Evolutionary conservation across 2,113 vertebrate species (phyloP).

Genomic region (Tachysurus fulvidraco): DNA sequence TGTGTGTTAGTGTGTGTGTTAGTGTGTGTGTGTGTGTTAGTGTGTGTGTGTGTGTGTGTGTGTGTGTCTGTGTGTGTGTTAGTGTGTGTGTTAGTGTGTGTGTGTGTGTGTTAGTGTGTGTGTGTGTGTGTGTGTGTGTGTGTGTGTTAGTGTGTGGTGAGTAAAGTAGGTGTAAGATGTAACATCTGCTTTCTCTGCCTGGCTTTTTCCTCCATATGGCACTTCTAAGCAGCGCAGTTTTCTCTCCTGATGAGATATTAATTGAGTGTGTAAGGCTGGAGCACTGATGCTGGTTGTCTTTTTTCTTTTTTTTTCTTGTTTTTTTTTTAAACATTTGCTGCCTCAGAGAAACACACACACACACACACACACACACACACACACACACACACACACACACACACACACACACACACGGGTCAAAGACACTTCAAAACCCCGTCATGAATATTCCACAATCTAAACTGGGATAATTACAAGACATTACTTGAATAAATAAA

Average conservation of each 20-base stretch:
- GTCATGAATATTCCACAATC: not conserved
- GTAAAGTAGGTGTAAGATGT: not conserved
- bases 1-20: not conserved
- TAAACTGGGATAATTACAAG: not conserved
- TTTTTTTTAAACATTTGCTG: not conserved
- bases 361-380: too few species aligned
- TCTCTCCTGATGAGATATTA: slow-evolving; percentile 39
- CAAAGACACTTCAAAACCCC: not conserved
- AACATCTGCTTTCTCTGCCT: slow-evolving; percentile 24
- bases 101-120: not conserved
- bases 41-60: not conserved
- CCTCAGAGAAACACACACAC: not conserved
- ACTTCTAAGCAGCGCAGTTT: slow-evolving; percentile 26
- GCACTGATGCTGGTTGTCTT: not conserved
- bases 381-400: not conserved
- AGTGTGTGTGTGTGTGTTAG: not conserved
- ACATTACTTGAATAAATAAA: not conserved
- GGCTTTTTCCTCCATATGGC: slow-evolving; percentile 13
- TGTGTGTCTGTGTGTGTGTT: not conserved
- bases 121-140: not conserved
- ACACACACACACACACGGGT: not conserved
- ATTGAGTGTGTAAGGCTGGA: slow-evolving; percentile 23
- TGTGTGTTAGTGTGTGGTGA: not conserved
- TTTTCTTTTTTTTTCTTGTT: not conserved
- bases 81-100: not conserved